Evolutionary conservation across 2,797 vertebrate species (phyloP), one percentile per base, ranked within the genome.

Genomic region (Melanotaenia boesemani): DNA sequence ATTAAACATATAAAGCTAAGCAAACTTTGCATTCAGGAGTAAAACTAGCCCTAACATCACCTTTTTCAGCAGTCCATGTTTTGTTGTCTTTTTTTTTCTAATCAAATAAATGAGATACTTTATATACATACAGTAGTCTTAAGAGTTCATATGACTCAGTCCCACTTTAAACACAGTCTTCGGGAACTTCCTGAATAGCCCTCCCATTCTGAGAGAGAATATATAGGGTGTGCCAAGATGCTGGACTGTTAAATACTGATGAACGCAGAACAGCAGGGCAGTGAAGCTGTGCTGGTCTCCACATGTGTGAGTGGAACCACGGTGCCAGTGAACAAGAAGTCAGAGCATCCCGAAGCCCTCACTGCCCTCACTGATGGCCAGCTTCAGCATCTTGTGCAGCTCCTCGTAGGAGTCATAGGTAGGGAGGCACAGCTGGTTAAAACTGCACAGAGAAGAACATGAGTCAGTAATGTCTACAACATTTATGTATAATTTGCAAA

Each of bases 351-450:
- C 98, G 63, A 99, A 99, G 85, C 98, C 98, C 87, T 99, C 98
- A 10, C 98, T 99, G 76, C 98, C 98, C 89, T 99, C 98, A 0
- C 97, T 99, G 95, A 99, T 99, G 93, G 98, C 98, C 93, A 99
- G 93, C 89, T 99, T 98, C 88, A 99, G 93, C 97, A 99, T 96
- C 93, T 96, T 97, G 95, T 99, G 98, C 88, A 99, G 95, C 89
- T 99, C 98, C 93, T 99, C 97, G 10, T 99, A 99, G 50, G 98
- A 99, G 94, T 99, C 98, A 10, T 99, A 99, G 6, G 96, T 98
- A 9, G 98, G 98, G 94, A 99, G 97, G 96, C 98, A 99, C 95
- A 99, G 94, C 97, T 99, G 98, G 96, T 99, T 99, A 92, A 99
- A 99, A 95, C 98, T 99, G 54, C 58, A 78, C 18, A 61, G 26